Evolutionary conservation across 2,113 vertebrate genomes (phyloP).

Genomic region (Oophaga pumilio): DNA sequence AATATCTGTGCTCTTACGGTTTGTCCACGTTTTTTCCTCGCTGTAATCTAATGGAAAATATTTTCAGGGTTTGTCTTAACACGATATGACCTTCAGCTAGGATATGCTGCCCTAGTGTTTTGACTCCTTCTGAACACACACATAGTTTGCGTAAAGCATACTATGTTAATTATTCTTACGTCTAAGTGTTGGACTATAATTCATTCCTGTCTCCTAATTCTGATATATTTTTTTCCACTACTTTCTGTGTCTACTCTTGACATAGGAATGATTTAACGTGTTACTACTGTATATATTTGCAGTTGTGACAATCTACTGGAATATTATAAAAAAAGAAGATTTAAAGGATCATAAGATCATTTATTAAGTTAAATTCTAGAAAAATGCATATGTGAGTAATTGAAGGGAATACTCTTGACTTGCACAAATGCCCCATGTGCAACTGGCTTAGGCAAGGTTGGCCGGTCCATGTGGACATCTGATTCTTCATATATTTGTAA

Average conservation of each 20-base stretch:
- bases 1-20: conserved; percentile 1
- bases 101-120: not conserved
- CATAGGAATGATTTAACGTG: too few relatives aligned
- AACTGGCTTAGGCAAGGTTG: not conserved
- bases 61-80: conserved; percentile 38
- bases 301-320: too few relatives aligned
- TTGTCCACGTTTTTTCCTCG: conserved; percentile 55
- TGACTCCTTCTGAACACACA: not conserved
- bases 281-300: too few relatives aligned
- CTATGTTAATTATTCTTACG: not conserved
- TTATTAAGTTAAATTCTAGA: not conserved
- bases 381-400: not conserved
- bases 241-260: too few relatives aligned
- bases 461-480: not conserved
- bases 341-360: not conserved
- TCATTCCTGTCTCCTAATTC: too few relatives aligned
- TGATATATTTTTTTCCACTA: too few relatives aligned
- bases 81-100: not conserved
- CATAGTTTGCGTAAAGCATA: not conserved
- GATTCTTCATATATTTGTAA: conserved; percentile 4
- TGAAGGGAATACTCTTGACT: not conserved
- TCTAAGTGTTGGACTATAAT: not conserved
- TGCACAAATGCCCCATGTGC: not conserved
- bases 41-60: conserved; percentile 63
- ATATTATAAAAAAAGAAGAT: not conserved